Evolutionary conservation across 1,140 invertebrate genomes (phyloP), one percentile per base, ranked within the genome.

Genomic region (Plodia interpunctella): DNA sequence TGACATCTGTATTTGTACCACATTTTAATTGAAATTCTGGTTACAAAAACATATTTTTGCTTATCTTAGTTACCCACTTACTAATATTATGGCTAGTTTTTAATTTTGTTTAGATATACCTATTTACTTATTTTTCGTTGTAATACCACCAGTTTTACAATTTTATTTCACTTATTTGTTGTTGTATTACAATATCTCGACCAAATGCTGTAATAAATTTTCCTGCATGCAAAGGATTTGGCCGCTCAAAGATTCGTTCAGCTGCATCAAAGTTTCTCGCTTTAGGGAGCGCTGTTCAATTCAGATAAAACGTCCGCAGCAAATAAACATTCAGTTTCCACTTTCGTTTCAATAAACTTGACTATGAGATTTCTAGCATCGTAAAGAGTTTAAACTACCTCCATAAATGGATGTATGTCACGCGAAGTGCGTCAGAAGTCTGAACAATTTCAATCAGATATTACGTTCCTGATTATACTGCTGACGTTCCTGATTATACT

Each of bases 201-300:
- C 13, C 13, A 15, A 44, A n/a, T 15, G 30, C 30, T 32, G 30
- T 32, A 32, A 32, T 32, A 32, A 32, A 44, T 44, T 44, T 44
- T 44, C 13, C 38, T 44, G 38, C 38, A 15, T 44, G 38, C 3
- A 44, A 44, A 44, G 38, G 38, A 44, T 15, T 44, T 17, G 13
- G 38, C 8, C 13, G 38, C 38, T n/a, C 15, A 13, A 15, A 15
- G 13, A 44, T n/a, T 15, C 38, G 38, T 44, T 15, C 13, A 15
- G 38, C 13, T 44, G 38, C 38, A 44, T 44, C 38, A 44, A 44
- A 44, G 38, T 44, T 44, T 44, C 38, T 44, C 38, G 38, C n/a
- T 44, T 44, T 15, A 44, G 10, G 10, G 13, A 15, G 15, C 38
- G 13, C 38, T 44, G 38, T n/a, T 44, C 5, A 17, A 44, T n/a